Base-by-base conservation (phyloP, 2,888 invertebrate genomes). In the Tachystola acroxantha region DNA sequence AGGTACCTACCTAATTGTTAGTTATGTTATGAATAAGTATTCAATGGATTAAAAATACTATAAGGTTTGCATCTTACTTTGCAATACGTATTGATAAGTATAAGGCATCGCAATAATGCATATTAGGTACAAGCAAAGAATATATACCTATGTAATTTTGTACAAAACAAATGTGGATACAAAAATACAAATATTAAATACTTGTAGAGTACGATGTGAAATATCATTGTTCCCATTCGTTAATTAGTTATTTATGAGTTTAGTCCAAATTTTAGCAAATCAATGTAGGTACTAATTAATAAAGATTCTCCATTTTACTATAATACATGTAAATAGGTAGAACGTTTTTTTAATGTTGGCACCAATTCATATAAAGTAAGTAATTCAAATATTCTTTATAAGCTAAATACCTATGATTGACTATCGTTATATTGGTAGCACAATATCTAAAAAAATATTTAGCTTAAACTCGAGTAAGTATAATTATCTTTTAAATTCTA, bases 141-240 rank as follows among this genome's bases (percentile, higher is more conserved):
- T 9, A 9, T 6, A 9, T 24, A 24, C 24, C 7, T 24, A 24
- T 24, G n/a, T n/a, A n/a, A n/a, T n/a, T n/a, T n/a, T n/a, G n/a
- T n/a, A n/a, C n/a, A n/a, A n/a, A n/a, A n/a, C n/a, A n/a, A n/a
- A 24, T 16, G 16, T 4, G 6, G 6, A 16, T 16, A 16, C 16
- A 4, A n/a, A n/a, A n/a, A 16, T 6, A 16, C 16, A 16, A 16
- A 16, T 16, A 16, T 16, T 16, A 50, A 43, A 42, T 45, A 45
- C 50, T 46, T 39, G 32, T 46, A 48, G 48, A 44, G 43, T 55
- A 39, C 43, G 57, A 53, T 47, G 48, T 54, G 63, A 50, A 63
- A 54, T 68, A 53, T 64, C 60, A 71, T 82, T 84, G 81, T 70
- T 81, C 82, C 84, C 81, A 65, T 74, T 75, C 52, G 58, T 64